A percentile compares a stretch with the other conserved stretches of the same genome.
phyloP scores from a whole-genome alignment of 2,113 vertebrate species.

The Xenus cinereus region DNA sequence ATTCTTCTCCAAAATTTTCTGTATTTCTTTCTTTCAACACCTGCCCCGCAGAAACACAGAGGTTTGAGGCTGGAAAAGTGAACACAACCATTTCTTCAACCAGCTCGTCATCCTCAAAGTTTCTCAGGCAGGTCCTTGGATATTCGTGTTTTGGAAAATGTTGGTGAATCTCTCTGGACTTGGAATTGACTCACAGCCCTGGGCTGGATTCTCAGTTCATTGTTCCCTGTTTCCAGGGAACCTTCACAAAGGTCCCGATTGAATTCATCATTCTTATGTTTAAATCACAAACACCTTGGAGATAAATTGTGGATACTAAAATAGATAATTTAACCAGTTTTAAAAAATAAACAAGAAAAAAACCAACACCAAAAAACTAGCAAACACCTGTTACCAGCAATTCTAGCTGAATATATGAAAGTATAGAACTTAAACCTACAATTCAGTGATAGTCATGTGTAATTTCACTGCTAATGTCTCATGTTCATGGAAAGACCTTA shows the following conservation, averaged over 20 bases:
- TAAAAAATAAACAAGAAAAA: not conserved
- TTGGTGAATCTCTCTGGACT: not conserved
- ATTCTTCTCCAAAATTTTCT: not conserved
- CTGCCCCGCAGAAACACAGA: not conserved
- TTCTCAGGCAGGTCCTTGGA: not conserved
- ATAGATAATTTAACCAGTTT: not conserved
- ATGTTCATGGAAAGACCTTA: not conserved
- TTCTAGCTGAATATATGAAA: not conserved
- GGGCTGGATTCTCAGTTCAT: not conserved
- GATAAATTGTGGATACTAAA: not conserved
- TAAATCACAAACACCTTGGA: constrained; percentile 34
- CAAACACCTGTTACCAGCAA: not conserved
- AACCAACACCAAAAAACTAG: not conserved
- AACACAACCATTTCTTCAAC: not conserved
- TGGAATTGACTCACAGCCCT: not conserved
- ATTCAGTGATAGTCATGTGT: not conserved
- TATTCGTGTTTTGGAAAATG: not conserved
- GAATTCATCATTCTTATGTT: not conserved
- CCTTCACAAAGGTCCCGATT: not conserved
- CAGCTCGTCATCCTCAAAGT: not conserved
- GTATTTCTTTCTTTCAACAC: not conserved
- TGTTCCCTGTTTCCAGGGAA: not conserved
- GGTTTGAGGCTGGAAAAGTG: not conserved
- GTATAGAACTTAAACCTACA: not conserved
- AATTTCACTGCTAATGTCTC: not conserved